Evolutionary conservation across 2,888 invertebrate species (phyloP).

Genomic region (Phymatocera aterrima): DNA sequence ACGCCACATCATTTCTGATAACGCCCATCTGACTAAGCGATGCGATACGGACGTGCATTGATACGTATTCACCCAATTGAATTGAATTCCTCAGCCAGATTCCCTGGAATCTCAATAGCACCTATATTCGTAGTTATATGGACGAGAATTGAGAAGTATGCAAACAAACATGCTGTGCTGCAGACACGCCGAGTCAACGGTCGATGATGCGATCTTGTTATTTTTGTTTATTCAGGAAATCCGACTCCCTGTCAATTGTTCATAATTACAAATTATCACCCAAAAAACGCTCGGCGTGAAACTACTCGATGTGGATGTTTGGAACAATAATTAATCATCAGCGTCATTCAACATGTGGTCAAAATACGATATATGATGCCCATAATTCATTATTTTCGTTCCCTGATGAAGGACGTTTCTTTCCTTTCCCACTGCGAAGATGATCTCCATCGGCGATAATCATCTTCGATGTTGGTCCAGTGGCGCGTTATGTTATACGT

Average conservation of each 20-base stretch:
- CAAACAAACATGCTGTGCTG: background rate
- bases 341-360: no score
- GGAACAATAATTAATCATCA: background rate
- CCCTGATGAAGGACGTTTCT: no score
- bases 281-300: no score
- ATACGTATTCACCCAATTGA: no score
- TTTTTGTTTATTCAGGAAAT: background rate
- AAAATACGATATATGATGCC: no score
- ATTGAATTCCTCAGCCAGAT: background rate
- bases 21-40: background rate
- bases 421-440: no score
- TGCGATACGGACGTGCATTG: background rate
- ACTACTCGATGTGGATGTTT: background rate
- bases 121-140: background rate
- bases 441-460: background rate
- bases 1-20: constrained; percentile 5
- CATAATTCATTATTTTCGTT: no score
- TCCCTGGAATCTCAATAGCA: no score
- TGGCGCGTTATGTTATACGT: no score
- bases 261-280: background rate
- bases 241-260: background rate
- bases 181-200: no score
- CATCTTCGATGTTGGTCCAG: background rate
- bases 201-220: no score
- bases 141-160: background rate